Conservation (phyloP, 37 sponge, comb jelly and placozoan genomes). For the Chondrilla cf. caribensis region DNA sequence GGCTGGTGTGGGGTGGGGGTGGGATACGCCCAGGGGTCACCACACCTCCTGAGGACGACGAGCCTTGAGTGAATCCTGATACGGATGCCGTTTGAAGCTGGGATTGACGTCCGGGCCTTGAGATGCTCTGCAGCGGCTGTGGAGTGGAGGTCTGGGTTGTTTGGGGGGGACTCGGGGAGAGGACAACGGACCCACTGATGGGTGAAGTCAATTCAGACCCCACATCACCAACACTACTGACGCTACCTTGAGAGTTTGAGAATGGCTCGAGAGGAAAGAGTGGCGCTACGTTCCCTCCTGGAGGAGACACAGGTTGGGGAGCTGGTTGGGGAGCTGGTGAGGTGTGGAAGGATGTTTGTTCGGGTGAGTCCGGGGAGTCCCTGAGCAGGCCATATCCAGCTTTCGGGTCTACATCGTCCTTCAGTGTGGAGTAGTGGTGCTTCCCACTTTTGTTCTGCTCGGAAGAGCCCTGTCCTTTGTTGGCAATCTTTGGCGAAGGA, state of each 20-base stretch:
- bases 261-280: background rate
- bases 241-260: background rate
- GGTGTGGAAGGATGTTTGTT: too few relatives aligned
- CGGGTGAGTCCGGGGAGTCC: background rate
- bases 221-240: background rate
- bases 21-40: background rate
- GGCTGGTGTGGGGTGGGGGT: background rate
- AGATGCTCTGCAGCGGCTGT: background rate
- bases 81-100: background rate
- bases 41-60: background rate
- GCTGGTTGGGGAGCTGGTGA: too few relatives aligned
- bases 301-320: background rate
- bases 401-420: background rate
- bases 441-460: background rate
- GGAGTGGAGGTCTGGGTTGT: too few relatives aligned
- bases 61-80: background rate
- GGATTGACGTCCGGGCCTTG: background rate
- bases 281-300: background rate
- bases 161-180: background rate
- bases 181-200: background rate
- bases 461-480: background rate
- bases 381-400: background rate
- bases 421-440: conserved; percentile 2
- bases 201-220: conserved; percentile 13
- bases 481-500: background rate